Evolutionary conservation across 2,888 invertebrate genomes (phyloP).

Genomic region (Conistra vaccinii): DNA sequence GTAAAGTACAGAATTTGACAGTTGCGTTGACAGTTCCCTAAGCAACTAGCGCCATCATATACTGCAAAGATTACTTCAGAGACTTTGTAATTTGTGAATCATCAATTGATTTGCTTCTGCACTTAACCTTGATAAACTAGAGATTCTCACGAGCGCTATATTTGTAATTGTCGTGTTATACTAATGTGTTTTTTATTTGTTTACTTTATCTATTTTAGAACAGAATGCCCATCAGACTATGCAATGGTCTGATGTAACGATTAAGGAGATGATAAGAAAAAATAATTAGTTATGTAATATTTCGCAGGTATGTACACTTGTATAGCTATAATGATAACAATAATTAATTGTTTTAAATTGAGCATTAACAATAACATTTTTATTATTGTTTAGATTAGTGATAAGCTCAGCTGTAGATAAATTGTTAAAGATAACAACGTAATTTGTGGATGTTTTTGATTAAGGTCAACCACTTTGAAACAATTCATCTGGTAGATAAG

Average conservation of each 20-base stretch:
- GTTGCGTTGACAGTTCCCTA: not conserved
- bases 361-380: not conserved
- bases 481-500: not conserved
- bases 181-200: conserved; percentile 28
- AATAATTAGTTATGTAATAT: not conserved
- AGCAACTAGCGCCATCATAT: conserved; percentile 3
- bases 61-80: not conserved
- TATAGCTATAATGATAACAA: not conserved
- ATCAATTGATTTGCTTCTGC: conserved; percentile 41
- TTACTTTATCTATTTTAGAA: conserved; percentile 12
- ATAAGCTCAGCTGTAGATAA: conserved; percentile 20
- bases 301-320: not conserved
- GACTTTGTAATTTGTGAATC: conserved; percentile 27
- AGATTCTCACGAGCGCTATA: conserved; percentile 35
- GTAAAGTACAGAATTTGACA: conserved; percentile 12
- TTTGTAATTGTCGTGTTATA: conserved; percentile 37
- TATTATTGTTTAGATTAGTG: conserved; percentile 23
- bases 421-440: conserved; percentile 6
- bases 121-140: conserved; percentile 41
- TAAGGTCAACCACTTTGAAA: not conserved
- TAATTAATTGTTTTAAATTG: not conserved
- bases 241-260: not conserved
- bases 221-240: not conserved
- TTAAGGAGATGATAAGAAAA: not conserved
- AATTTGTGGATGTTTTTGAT: conserved; percentile 9